Base-by-base conservation (phyloP, 2,888 invertebrate species). In the Empis stercorea region DNA sequence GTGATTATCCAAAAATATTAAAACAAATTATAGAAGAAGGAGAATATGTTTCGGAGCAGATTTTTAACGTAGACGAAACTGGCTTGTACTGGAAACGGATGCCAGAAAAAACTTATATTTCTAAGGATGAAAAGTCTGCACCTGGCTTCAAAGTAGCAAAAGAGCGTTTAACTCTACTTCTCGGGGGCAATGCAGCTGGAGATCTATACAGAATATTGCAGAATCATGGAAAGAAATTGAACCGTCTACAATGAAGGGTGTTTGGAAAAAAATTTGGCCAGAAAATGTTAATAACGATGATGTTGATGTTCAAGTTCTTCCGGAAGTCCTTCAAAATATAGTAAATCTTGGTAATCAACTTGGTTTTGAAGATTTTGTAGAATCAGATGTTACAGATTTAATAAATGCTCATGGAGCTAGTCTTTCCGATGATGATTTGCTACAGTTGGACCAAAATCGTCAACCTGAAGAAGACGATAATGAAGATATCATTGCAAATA, bases 171-270 rank as follows among this genome's bases (percentile, higher is more conserved):
- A 56, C 59, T 43, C 49, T 61, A 7, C 43, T 60, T 45, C 50
- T 59, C 15, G 54, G 59, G 50, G 54, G 49, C 14, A 61, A 59
- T 52, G 59, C 56, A 16, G 54, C 55, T 47, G 60, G 61, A 32
- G 56, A 58, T 49, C 54, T 47, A 46, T 56, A 38, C 46, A 49
- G 30, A 39, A 48, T 30, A 38, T 47, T n/a, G 45, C 38, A 15
- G 38, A 47, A 34, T 43, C 52, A 13, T 44, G 52, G n/a, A 37
- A 45, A 32, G 50, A 51, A 30, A 30, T 54, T 38, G 48, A 48
- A 48, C 48, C 43, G 27, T 32, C 47, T 11, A 51, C 49, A 3
- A 41, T 52, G 23, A 54, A 55, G 44, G 44, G 40, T 44, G 50
- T 48, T 41, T 52, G 52, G 52, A 47, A 30, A 46, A 45, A 46